Conservation (phyloP, 92 coral and sea anemone species). For the Zoanthus sociatus region DNA sequence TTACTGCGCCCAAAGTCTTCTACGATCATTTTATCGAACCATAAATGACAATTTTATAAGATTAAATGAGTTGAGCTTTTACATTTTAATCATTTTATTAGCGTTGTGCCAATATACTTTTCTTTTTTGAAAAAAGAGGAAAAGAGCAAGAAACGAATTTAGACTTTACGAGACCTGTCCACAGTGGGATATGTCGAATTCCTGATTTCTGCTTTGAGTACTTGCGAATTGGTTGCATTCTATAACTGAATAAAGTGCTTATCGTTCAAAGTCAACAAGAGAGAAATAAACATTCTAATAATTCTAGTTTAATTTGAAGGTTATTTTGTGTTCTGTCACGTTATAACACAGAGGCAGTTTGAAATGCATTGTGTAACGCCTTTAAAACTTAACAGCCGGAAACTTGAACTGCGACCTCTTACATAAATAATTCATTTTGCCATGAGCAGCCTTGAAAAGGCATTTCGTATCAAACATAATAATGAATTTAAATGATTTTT, state of each 20-base stretch:
- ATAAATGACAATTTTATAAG: background rate
- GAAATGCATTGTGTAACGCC: background rate
- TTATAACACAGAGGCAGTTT: background rate
- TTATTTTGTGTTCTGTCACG: background rate
- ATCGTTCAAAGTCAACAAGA: background rate
- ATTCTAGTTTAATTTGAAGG: background rate
- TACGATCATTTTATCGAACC: background rate
- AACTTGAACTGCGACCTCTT: background rate
- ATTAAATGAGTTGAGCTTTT: background rate
- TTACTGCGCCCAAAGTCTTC: background rate
- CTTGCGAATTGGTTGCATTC: background rate
- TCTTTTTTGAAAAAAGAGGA: background rate
- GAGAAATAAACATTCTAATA: background rate
- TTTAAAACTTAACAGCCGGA: background rate
- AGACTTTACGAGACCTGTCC: background rate
- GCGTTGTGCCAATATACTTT: background rate
- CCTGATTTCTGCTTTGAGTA: background rate
- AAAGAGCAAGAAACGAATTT: background rate
- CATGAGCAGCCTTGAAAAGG: background rate
- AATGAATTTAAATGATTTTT: background rate
- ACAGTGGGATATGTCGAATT: background rate
- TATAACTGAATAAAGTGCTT: background rate
- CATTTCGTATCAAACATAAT: background rate
- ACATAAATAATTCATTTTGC: background rate
- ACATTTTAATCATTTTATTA: background rate